Percentiles rank a stretch among this genome's conserved stretches.
Conservation (phyloP, 2,113 vertebrate species). For the Lamprologus sp. region DNA sequence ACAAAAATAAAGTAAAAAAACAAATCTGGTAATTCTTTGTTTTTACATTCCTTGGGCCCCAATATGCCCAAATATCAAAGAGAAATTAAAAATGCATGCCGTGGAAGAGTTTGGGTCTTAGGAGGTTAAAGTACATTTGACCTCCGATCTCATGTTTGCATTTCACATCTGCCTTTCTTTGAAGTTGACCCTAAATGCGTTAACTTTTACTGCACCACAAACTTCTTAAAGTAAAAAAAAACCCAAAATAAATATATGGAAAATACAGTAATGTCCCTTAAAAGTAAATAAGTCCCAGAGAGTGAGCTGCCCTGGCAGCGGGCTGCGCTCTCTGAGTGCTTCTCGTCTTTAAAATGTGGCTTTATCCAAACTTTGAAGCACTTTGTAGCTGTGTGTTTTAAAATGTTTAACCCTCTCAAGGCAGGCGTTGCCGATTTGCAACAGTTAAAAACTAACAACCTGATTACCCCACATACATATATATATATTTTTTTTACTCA, state of each 20-base stretch:
- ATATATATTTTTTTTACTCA: neutral
- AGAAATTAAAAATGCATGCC: too few species aligned
- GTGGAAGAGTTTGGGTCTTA: too few species aligned
- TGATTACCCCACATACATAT: neutral
- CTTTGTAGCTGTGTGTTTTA: neutral
- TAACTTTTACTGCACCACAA: neutral
- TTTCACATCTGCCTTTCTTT: neutral
- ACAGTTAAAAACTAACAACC: neutral
- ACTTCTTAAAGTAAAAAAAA: accelerated
- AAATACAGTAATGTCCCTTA: neutral
- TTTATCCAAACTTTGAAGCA: neutral
- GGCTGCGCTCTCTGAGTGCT: neutral
- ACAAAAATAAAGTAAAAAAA: too few species aligned
- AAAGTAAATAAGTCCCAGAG: neutral
- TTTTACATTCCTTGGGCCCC: too few species aligned
- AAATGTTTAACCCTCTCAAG: neutral
- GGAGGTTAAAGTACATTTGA: neutral
- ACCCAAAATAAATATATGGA: accelerated
- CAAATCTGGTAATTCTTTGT: too few species aligned
- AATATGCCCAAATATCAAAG: too few species aligned
- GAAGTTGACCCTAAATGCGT: neutral
- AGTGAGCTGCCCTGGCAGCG: neutral
- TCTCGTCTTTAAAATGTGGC: neutral
- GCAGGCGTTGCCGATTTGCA: neutral
- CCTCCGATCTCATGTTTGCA: neutral